Evolutionary conservation across 2,797 vertebrate genomes (phyloP).

Genomic region (Decapterus maruadsi): DNA sequence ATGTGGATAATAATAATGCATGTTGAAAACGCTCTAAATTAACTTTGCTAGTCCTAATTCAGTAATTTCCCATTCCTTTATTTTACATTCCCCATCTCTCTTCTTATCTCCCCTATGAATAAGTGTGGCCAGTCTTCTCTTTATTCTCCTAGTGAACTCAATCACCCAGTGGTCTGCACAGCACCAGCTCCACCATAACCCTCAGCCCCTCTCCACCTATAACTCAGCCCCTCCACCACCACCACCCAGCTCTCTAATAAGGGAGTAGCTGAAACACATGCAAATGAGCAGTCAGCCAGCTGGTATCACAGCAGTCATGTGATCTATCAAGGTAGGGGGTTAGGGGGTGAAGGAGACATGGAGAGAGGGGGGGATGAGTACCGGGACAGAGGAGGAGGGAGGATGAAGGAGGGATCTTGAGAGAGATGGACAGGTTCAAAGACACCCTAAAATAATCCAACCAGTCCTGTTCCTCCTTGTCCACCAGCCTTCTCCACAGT

Average conservation of each 20-base stretch:
- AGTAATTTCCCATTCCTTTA: constrained; percentile 28
- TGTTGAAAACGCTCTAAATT: constrained; percentile 23
- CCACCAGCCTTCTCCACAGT: constrained; percentile 29
- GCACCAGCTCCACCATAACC: constrained; percentile 39
- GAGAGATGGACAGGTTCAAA: constrained; percentile 66
- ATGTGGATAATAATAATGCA: constrained; percentile 16
- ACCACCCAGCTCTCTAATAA: constrained; percentile 73
- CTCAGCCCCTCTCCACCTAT: constrained; percentile 49
- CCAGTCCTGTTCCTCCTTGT: constrained; percentile 43
- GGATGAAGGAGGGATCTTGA: constrained; percentile 48
- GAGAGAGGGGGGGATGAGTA: constrained; percentile 27
- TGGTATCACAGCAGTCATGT: constrained; percentile 85
- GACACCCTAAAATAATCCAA: constrained; percentile 61
- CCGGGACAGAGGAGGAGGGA: constrained; percentile 37
- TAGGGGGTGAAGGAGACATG: constrained; percentile 76
- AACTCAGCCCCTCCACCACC: constrained; percentile 38
- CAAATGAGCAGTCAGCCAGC: constrained; percentile 86
- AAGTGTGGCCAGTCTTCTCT: constrained; percentile 28
- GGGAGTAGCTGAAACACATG: constrained; percentile 83
- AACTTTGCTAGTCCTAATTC: constrained; percentile 17
- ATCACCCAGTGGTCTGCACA: constrained; percentile 41
- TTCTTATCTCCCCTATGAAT: constrained; percentile 13
- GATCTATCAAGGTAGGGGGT: constrained; percentile 85
- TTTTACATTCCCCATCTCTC: constrained; percentile 20
- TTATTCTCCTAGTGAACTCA: constrained; percentile 44